Conservation (phyloP, 2,113 vertebrate genomes). For the Cygnus buccinator region DNA sequence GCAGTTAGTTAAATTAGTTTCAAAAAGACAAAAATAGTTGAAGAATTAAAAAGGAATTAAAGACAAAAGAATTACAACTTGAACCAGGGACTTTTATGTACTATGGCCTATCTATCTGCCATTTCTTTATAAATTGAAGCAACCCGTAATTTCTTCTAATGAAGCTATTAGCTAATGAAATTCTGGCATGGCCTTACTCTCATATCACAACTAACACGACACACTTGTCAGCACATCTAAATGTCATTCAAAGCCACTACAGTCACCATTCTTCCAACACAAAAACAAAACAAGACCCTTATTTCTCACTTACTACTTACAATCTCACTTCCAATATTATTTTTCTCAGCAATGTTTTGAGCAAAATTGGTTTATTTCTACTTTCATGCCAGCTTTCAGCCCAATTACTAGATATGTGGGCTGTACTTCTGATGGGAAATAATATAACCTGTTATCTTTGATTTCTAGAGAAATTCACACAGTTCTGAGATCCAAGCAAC, state of each 20-base stretch:
- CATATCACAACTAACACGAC: neutral
- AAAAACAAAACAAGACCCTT: neutral
- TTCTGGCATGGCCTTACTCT: neutral
- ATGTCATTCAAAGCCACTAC: neutral
- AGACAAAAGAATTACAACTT: neutral
- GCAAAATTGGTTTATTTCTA: constrained; percentile 9
- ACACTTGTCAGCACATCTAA: neutral
- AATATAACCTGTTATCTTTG: neutral
- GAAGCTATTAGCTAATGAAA: neutral
- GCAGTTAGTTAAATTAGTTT: neutral
- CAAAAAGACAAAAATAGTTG: neutral
- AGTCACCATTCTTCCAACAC: neutral
- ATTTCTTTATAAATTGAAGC: neutral
- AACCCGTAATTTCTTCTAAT: neutral
- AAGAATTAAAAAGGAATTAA: neutral
- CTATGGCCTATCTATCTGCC: neutral
- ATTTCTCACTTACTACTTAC: neutral
- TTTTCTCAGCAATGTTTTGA: constrained; percentile 11
- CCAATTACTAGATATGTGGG: neutral
- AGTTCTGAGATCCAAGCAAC: neutral
- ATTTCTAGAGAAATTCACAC: neutral
- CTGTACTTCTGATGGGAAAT: neutral
- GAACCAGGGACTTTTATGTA: neutral
- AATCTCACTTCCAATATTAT: neutral
- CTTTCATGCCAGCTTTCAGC: neutral